Evolutionary conservation across 2,113 vertebrate species (phyloP).

Genomic region (Piprites chloris): DNA sequence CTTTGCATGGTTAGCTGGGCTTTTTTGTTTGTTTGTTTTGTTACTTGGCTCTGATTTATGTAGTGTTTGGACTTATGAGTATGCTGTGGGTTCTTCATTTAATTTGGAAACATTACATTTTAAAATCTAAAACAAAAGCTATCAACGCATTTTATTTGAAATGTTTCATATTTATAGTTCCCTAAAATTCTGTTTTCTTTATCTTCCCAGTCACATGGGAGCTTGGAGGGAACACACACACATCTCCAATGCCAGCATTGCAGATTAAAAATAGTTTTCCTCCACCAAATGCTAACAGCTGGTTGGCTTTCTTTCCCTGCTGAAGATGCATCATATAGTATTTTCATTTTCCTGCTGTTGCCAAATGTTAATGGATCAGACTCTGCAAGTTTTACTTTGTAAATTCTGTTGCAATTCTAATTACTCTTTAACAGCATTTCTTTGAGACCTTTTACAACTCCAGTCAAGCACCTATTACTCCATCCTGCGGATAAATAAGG

Average conservation of each 20-base stretch:
- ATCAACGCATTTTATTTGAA: constrained; percentile 65
- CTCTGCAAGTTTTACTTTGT: constrained; percentile 8
- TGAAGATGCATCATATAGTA: constrained; percentile 21
- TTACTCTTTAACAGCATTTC: neutral
- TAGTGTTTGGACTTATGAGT: constrained; percentile 69
- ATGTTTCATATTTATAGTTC: constrained; percentile 56
- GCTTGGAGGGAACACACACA: constrained; percentile 15
- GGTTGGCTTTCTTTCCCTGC: constrained; percentile 19
- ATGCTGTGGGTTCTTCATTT: constrained; percentile 76
- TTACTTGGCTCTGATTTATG: constrained; percentile 84
- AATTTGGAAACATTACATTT: constrained; percentile 71
- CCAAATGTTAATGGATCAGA: neutral
- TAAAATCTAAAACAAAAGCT: constrained; percentile 75
- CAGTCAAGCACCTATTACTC: neutral
- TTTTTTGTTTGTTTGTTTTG: constrained; percentile 58
- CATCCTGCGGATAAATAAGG: neutral
- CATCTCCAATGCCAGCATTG: constrained; percentile 3
- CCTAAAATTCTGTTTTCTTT: constrained; percentile 26
- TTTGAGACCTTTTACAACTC: neutral
- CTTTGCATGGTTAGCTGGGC: constrained; percentile 68
- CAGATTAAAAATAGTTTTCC: constrained; percentile 48
- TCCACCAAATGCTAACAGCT: constrained; percentile 44
- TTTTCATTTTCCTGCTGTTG: neutral
- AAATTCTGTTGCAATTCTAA: constrained; percentile 10
- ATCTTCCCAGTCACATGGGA: constrained; percentile 32